Evolutionary conservation across 2,113 vertebrate species (phyloP).

Genomic region (Fregata magnificens): DNA sequence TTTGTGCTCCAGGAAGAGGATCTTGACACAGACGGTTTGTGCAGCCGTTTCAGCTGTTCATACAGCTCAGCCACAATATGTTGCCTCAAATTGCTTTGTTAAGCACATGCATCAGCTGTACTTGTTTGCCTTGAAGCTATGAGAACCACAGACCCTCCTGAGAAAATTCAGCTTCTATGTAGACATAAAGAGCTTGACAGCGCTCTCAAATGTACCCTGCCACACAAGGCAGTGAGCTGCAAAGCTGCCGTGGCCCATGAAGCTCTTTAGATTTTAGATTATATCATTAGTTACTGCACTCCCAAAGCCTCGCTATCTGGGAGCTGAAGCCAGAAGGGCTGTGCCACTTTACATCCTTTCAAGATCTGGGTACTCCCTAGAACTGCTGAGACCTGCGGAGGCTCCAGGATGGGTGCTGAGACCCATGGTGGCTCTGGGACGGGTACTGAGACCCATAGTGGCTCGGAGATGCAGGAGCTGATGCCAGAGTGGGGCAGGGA

Average conservation of each 20-base stretch:
- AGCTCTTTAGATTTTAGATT: not conserved
- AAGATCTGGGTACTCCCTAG: not conserved
- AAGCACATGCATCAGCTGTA: not conserved
- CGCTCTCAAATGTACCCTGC: not conserved
- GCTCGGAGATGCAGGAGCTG: not conserved
- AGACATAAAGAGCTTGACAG: not conserved
- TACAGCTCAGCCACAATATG: constrained; percentile 18
- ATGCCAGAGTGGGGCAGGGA: not conserved
- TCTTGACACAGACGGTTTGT: not conserved
- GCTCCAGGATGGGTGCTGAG: not conserved
- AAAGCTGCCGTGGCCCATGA: not conserved
- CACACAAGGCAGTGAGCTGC: not conserved
- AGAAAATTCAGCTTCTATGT: not conserved
- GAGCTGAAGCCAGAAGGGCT: not conserved
- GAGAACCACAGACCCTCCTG: not conserved
- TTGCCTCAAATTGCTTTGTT: not conserved
- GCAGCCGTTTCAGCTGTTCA: not conserved
- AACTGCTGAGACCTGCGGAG: not conserved
- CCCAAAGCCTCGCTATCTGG: not conserved
- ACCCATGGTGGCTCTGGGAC: not conserved
- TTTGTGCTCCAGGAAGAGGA: not conserved
- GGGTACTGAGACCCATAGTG: not conserved
- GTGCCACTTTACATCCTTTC: not conserved
- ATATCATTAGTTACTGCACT: not conserved
- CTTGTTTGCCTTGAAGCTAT: not conserved